Base-by-base conservation (phyloP, 2,797 vertebrate species). In the Microchirus variegatus region DNA sequence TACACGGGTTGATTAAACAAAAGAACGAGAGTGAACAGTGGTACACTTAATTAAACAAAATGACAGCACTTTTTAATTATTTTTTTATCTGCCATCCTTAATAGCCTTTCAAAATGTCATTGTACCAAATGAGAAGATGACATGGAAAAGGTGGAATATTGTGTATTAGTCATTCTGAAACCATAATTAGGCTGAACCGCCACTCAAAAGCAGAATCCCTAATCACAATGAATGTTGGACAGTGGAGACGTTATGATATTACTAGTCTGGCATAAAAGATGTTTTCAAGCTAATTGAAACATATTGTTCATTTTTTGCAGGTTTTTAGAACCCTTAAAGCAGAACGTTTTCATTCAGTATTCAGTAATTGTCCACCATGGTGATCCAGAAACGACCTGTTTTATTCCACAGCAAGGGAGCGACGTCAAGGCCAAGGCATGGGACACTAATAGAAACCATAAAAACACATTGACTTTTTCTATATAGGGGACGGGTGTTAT, bases 81-180 rank as follows among this genome's bases (percentile, higher is more conserved):
- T 31, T 31, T 62, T 11, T 42, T 9, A 73, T 51, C 70, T 59
- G 53, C 64, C 49, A 54, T 9, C 22, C 43, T 50, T 75, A 69
- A 77, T 67, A 57, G 59, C 67, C 35, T 49, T 49, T 80, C 59
- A 73, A 44, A 59, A 45, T n/a, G 26, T 63, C 55, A 18, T 60
- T 2, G 10, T 7, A 15, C 42, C 2, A 1, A 69, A 41, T 19
- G 49, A 63, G 62, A 45, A 1, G 3, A 18, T 16, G 52, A 53
- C 56, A 43, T 8, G 43, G 40, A 70, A 57, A 51, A 19, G 57
- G 35, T 35, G n/a, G n/a, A 47, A 22, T 14, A 16, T 26, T 26
- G 54, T 45, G 9, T 12, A 47, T 69, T 59, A 50, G 60, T 62
- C 45, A 55, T 0, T 9, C 9, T 5, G 22, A 55, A 41, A 14